Base-by-base conservation (phyloP, 2,888 invertebrate species). In the Mycalesis mineus region DNA sequence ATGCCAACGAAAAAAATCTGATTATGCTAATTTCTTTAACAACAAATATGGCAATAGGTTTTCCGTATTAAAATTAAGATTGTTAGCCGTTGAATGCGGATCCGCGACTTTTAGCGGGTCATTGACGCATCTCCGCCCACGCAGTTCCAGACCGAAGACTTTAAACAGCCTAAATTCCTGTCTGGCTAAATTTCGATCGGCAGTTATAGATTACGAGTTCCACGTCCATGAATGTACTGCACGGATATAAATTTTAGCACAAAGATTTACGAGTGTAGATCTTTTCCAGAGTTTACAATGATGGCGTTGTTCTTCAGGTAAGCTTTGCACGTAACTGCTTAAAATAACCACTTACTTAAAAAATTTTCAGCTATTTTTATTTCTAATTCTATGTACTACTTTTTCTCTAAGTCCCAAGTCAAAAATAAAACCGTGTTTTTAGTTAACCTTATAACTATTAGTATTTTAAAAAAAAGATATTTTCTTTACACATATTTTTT, bases 81-180 rank as follows among this genome's bases (percentile, higher is more conserved):
- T 60, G 60, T 60, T 58, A 61, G 57, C 33, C 15, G 57, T 77
- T 84, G 84, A 88, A 88, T 88, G 88, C 80, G 88, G 88, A 86
- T 85, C 82, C 82, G 76, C 88, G 78, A 83, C 81, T 87, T 88
- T 47, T 86, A 72, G 80, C 87, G 80, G 88, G 88, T 89, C 88
- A 84, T 88, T 88, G 88, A 88, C 88, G 86, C 80, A 84, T 79
- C 80, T 74, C 80, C 88, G 82, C 88, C 88, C 79, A 88, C 88
- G 77, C 77, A 66, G 71, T 75, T 75, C 72, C 73, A 77, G 78
- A 72, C 79, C 75, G 78, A 85, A 67, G 60, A 60, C 65, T 67
- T 65, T 57, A 63, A 65, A 65, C 57, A 56, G 58, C 65, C 67
- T 63, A 68, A 69, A 65, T 63, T 64, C 60, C 61, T 61, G 58